Conservation (phyloP, 2,888 invertebrate genomes). For the Cryptus armator region DNA sequence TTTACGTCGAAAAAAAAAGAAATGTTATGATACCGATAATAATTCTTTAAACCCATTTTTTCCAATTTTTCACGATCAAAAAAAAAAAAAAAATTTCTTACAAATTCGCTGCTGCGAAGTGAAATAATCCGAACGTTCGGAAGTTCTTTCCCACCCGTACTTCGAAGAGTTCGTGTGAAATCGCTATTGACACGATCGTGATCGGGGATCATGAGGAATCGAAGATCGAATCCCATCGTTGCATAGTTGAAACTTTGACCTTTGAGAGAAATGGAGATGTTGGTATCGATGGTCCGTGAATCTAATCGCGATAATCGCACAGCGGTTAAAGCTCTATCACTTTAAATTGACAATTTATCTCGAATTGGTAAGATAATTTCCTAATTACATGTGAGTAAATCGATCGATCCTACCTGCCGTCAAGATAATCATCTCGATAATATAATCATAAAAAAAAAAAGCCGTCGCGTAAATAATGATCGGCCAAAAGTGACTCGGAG, state of each 20-base stretch:
- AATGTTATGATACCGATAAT: too few species aligned
- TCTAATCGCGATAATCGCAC: conserved; percentile 25
- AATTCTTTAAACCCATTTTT: too few species aligned
- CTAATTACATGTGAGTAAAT: conserved; percentile 17
- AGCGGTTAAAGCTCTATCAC: conserved; percentile 10
- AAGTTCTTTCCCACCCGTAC: neutral
- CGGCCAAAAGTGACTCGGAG: neutral
- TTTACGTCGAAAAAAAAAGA: neutral
- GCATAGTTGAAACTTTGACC: conserved; percentile 37
- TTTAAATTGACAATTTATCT: conserved; percentile 21
- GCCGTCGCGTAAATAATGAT: conserved; percentile 14
- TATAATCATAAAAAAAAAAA: neutral
- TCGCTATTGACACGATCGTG: conserved; percentile 47
- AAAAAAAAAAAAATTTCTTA: too few species aligned
- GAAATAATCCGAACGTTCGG: conserved; percentile 24
- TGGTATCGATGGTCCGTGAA: conserved; percentile 19
- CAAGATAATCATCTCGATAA: conserved; percentile 16
- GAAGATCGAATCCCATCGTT: conserved; percentile 7
- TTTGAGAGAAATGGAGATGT: conserved; percentile 47
- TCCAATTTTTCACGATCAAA: too few species aligned
- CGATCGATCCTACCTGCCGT: conserved; percentile 21
- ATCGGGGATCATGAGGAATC: conserved; percentile 54
- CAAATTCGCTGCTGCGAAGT: neutral
- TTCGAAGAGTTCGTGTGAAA: conserved; percentile 22
- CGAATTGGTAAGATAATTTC: conserved; percentile 20